phyloP scores from a whole-genome alignment of 2,113 vertebrate species.

The Alligator sinensis region DNA sequence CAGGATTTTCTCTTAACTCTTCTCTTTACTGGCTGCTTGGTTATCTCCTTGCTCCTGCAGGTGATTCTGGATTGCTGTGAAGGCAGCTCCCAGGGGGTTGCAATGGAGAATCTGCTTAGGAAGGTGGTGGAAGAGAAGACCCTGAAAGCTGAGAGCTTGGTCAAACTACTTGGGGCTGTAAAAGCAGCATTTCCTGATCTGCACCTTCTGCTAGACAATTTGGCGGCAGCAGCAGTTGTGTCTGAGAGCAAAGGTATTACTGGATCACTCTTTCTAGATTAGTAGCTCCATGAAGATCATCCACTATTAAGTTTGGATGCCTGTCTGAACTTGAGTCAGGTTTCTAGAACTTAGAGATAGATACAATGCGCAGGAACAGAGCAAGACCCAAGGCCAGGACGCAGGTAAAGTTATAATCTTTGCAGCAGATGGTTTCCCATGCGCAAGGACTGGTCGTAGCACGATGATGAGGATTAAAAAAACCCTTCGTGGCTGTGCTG shows the following conservation, averaged over 20 bases:
- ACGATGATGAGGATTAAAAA: too few species aligned
- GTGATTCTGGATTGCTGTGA: constrained; percentile 83
- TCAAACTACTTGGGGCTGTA: constrained; percentile 79
- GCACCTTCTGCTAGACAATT: constrained; percentile 72
- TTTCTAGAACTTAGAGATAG: background rate
- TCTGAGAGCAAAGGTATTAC: constrained; percentile 64
- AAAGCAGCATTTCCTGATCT: constrained; percentile 71
- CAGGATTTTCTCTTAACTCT: background rate
- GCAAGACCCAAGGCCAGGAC: background rate
- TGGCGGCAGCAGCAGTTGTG: constrained; percentile 39
- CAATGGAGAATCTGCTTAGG: constrained; percentile 74
- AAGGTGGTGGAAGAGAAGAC: constrained; percentile 77
- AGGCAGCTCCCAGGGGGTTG: constrained; percentile 62
- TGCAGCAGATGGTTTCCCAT: background rate
- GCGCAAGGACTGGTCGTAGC: too few species aligned
- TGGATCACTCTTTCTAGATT: background rate
- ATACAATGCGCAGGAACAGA: background rate
- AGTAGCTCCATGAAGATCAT: background rate
- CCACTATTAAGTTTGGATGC: background rate
- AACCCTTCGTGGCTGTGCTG: too few species aligned
- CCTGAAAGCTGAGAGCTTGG: constrained; percentile 75
- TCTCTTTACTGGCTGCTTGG: background rate
- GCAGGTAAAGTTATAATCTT: background rate
- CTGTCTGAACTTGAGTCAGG: background rate
- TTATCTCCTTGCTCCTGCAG: constrained; percentile 70